Conservation (phyloP, 2,888 invertebrate genomes). For the Ariolimax columbianus region DNA sequence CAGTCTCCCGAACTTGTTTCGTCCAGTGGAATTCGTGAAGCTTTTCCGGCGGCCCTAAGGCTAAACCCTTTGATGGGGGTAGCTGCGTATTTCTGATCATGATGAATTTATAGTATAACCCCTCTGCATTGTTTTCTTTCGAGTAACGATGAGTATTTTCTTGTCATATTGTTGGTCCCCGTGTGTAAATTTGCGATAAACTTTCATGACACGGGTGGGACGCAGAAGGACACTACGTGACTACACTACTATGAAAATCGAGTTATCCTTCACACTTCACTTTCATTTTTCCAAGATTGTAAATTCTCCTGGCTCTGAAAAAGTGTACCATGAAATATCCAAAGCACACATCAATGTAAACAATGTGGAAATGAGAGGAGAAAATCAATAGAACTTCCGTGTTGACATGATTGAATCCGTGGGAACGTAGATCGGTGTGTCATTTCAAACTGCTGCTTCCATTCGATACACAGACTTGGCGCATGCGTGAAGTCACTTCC, state of each 20-base stretch:
- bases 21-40: slow-evolving; percentile 78
- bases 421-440: slow-evolving; percentile 54
- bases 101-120: slow-evolving; percentile 47
- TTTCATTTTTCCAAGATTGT: not conserved
- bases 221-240: not conserved
- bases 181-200: slow-evolving; percentile 26
- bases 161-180: not conserved
- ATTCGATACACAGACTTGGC: slow-evolving; percentile 56
- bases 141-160: not conserved
- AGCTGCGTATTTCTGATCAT: slow-evolving; percentile 64
- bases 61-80: slow-evolving; percentile 53
- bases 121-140: slow-evolving; percentile 17
- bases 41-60: slow-evolving; percentile 56
- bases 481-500: slow-evolving; percentile 55
- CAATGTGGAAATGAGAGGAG: slow-evolving; percentile 21
- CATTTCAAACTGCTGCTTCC: slow-evolving; percentile 59
- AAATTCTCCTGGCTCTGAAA: not conserved
- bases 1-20: slow-evolving; percentile 78
- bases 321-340: slow-evolving; percentile 41
- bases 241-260: slow-evolving; percentile 14
- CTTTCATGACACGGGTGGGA: slow-evolving; percentile 44
- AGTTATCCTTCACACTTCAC: slow-evolving; percentile 3
- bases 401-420: slow-evolving; percentile 53
- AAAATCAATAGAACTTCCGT: slow-evolving; percentile 48
- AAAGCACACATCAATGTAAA: slow-evolving; percentile 27